phyloP scores from a whole-genome alignment of 2,888 invertebrate species.

The Drosophila mercatorum region DNA sequence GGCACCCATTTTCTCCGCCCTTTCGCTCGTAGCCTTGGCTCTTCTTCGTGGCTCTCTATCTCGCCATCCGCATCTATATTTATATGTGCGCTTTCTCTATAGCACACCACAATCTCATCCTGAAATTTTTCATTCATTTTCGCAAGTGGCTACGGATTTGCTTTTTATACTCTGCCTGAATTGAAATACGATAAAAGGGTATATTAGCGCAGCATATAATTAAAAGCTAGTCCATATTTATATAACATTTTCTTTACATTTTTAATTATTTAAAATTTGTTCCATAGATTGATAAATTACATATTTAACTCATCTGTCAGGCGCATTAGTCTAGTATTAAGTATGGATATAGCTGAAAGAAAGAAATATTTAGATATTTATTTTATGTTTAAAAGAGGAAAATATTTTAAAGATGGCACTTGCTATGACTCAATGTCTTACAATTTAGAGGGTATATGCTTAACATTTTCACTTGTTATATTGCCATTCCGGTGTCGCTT shows the following conservation, averaged over 20 bases:
- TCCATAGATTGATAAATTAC: no score
- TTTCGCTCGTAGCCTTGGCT: not conserved
- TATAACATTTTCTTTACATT: no score
- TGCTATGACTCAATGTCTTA: not conserved
- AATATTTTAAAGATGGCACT: not conserved
- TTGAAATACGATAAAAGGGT: not conserved
- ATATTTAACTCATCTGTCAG: no score
- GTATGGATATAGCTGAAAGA: no score
- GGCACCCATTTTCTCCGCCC: conserved; percentile 36
- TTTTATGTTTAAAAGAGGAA: no score
- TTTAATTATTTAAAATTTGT: no score
- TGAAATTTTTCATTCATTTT: conserved; percentile 73
- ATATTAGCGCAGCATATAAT: not conserved
- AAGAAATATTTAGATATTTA: no score
- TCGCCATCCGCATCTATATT: conserved; percentile 50
- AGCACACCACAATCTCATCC: conserved; percentile 30
- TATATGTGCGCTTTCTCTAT: conserved; percentile 39
- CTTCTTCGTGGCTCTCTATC: conserved; percentile 18
- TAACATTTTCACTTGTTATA: conserved; percentile 43
- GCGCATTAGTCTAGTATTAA: no score
- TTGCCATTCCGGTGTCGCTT: conserved; percentile 64
- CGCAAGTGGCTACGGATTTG: conserved; percentile 69
- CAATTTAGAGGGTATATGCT: conserved; percentile 11
- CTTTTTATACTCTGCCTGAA: conserved; percentile 34
- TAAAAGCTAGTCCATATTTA: no score